Evolutionary conservation across 2,797 vertebrate genomes (phyloP).

Genomic region (Gadopsis marmoratus): DNA sequence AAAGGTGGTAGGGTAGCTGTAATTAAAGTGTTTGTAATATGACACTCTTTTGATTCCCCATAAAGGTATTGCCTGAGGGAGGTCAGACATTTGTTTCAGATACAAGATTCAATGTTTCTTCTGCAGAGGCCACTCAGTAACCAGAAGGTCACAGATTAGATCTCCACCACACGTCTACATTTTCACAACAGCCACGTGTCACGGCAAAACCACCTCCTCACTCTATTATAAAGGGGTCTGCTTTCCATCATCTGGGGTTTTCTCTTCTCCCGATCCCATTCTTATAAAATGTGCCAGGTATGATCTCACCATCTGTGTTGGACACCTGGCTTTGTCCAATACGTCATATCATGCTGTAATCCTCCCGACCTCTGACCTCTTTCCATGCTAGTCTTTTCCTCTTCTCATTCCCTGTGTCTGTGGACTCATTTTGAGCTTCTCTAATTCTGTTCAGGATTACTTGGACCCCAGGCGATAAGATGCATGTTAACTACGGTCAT

Average conservation of each 20-base stretch:
- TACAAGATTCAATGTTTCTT: not conserved
- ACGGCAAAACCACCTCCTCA: not conserved
- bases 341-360: slow-evolving; percentile 45
- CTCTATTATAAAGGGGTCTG: slow-evolving; percentile 6
- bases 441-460: slow-evolving; percentile 20
- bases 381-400: slow-evolving; percentile 36
- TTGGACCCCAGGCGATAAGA: slow-evolving; percentile 8
- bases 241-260: slow-evolving; percentile 48
- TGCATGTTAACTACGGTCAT: slow-evolving; percentile 9
- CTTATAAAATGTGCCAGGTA: slow-evolving; percentile 49
- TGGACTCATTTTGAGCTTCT: slow-evolving; percentile 28
- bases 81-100: slow-evolving; percentile 1
- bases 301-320: slow-evolving; percentile 65
- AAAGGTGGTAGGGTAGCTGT: not conserved
- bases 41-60: slow-evolving; percentile 10
- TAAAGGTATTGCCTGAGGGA: slow-evolving; percentile 4
- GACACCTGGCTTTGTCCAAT: slow-evolving; percentile 52
- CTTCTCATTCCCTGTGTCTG: slow-evolving; percentile 26
- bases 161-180: slow-evolving; percentile 7
- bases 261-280: slow-evolving; percentile 16
- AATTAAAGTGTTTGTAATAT: slow-evolving; percentile 12
- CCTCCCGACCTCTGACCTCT: slow-evolving; percentile 56
- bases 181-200: slow-evolving; percentile 45
- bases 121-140: not conserved
- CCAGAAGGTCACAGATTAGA: slow-evolving; percentile 38